phyloP scores from a whole-genome alignment of 2,113 vertebrate genomes.

The Pithys albifrons region DNA sequence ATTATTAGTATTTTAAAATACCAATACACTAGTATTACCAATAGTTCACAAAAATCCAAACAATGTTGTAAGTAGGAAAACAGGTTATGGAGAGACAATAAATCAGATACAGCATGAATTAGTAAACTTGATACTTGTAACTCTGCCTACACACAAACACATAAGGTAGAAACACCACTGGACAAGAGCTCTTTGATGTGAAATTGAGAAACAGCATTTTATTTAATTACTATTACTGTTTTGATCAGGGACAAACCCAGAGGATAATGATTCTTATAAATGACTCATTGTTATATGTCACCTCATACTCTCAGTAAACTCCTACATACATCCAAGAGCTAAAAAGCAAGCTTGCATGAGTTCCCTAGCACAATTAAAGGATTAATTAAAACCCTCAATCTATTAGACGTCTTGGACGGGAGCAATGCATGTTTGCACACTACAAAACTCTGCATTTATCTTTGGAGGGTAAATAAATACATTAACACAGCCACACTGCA shows the following conservation, averaged over 20 bases:
- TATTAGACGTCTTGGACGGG: neutral
- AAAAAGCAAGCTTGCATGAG: slow-evolving; percentile 9
- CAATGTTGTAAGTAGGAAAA: neutral
- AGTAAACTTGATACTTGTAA: neutral
- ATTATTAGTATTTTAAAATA: neutral
- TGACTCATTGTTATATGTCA: slow-evolving; percentile 12
- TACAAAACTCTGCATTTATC: neutral
- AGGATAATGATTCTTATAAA: slow-evolving; percentile 37
- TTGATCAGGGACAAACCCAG: slow-evolving; percentile 10
- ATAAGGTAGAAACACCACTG: neutral
- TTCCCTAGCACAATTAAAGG: neutral
- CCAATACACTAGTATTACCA: neutral
- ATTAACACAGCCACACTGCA: neutral
- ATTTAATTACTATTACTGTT: slow-evolving; percentile 54
- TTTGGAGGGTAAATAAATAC: neutral
- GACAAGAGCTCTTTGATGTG: neutral
- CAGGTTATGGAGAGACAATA: neutral
- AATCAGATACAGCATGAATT: neutral
- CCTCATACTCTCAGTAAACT: slow-evolving; percentile 2
- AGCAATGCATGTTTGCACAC: neutral
- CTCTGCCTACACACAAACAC: neutral
- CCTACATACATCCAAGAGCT: neutral
- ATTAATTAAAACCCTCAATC: slow-evolving; percentile 5
- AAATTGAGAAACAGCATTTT: neutral
- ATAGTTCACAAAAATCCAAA: neutral